Percentiles rank a stretch among this genome's conserved stretches.
phyloP scores from a whole-genome alignment of 2,797 vertebrate genomes.

The Sardinella longiceps region DNA sequence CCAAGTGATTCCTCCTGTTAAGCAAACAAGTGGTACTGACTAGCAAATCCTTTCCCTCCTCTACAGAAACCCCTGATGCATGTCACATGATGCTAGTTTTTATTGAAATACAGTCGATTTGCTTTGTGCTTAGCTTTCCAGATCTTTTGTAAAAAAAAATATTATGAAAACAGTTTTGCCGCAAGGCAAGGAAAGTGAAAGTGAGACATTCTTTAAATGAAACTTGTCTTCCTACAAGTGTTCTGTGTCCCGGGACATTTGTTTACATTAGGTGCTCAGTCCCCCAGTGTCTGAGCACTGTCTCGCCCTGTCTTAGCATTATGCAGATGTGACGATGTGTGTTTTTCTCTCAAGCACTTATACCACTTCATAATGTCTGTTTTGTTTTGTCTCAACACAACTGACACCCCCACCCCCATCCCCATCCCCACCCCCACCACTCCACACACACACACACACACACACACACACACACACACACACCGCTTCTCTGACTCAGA shows the following conservation, averaged over 20 bases:
- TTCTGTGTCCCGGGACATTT: neutral
- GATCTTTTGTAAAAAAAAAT: no score
- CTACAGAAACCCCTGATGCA: neutral
- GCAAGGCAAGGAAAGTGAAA: neutral
- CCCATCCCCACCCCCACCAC: no score
- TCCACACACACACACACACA: no score
- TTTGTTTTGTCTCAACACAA: neutral
- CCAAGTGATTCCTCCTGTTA: neutral
- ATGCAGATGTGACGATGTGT: neutral
- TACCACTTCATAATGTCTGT: neutral
- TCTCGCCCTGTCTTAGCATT: neutral
- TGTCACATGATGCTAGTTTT: no score
- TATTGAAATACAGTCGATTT: no score
- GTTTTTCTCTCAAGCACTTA: neutral
- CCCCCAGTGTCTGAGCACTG: neutral
- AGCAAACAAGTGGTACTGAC: neutral
- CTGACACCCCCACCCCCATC: neutral
- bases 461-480: no score
- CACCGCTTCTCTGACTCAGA: slow-evolving; percentile 74
- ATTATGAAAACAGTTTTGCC: no score
- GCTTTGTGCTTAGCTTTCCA: no score
- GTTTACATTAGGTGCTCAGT: neutral
- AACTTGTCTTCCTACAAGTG: neutral
- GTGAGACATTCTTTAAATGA: neutral
- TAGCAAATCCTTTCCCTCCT: neutral